Conservation (phyloP, 1,140 invertebrate species). For the Diorhabda carinulata region DNA sequence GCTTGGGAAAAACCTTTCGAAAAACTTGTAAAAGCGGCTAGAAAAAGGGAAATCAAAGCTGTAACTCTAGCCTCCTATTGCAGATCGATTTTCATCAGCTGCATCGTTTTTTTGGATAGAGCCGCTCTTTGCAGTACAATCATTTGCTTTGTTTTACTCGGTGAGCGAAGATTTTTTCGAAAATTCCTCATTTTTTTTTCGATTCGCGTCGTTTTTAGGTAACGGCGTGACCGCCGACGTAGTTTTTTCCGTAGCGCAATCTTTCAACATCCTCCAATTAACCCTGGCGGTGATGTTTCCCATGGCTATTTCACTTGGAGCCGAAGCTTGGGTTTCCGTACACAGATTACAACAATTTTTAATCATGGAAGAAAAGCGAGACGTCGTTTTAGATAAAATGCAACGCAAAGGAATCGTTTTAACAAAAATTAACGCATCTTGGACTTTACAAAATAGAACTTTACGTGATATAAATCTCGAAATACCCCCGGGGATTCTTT, state of each 20-base stretch:
- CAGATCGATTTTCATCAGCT: constrained; percentile 64
- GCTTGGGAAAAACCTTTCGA: constrained; percentile 71
- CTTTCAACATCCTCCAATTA: constrained; percentile 63
- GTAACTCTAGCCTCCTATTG: constrained; percentile 68
- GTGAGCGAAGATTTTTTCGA: background rate
- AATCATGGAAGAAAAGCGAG: constrained; percentile 56
- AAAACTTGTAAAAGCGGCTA: constrained; percentile 52
- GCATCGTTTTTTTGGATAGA: constrained; percentile 69
- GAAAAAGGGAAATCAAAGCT: constrained; percentile 62
- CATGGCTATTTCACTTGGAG: constrained; percentile 61
- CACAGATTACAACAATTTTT: constrained; percentile 62
- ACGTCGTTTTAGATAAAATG: constrained; percentile 34
- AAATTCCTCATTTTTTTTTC: background rate
- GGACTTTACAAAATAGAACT: constrained; percentile 56
- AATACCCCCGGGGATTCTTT: constrained; percentile 62
- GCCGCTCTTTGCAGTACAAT: constrained; percentile 70
- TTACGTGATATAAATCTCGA: constrained; percentile 60
- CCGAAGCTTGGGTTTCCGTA: constrained; percentile 65
- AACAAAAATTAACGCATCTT: constrained; percentile 53
- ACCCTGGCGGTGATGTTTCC: constrained; percentile 69
- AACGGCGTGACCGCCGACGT: constrained; percentile 64
- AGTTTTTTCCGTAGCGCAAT: constrained; percentile 67
- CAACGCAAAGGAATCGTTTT: constrained; percentile 48
- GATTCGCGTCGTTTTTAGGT: constrained; percentile 52
- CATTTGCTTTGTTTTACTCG: constrained; percentile 62